Base-by-base conservation (phyloP, 1,140 invertebrate species). In the Schmidtea mediterranea region DNA sequence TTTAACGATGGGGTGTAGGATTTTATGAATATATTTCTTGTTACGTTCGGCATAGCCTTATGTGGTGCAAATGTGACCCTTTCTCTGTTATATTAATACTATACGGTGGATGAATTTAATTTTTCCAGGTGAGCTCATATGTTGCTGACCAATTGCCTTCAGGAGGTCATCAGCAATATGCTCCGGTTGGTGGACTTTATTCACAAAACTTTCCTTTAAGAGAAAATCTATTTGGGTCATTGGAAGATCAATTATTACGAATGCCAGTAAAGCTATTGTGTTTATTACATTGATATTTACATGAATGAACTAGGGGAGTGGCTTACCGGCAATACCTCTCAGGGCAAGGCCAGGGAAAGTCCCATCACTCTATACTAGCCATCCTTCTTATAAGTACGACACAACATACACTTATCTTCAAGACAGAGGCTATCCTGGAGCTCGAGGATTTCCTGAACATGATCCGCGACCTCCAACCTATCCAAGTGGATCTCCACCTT, bases 101-200 rank as follows among this genome's bases (percentile, higher is more conserved):
- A n/a, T n/a, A n/a, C n/a, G n/a, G n/a, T n/a, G n/a, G n/a, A n/a
- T 32, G 26, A 6, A 6, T 23, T 19, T 12, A 41, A 6, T 19
- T 41, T 49, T 50, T 50, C 16, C 53, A 63, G 62, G 60, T 64
- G 18, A 46, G 55, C 12, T 58, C 57, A 6, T 57, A 57, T 54
- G 57, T 62, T 21, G 55, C 55, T 6, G 56, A 61, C 24, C 54
- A 54, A 22, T 52, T 59, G 9, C 52, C 62, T n/a, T 59, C 62
- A 26, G 62, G 62, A n/a, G 62, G 61, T 49, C 62, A 63, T 47
- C 62, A 65, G 52, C 57, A 58, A 19, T 63, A 62, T 47, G 62
- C 59, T 18, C 54, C 62, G 16, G 49, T 65, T 2, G 62, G 62
- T 1, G 56, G 56, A 36, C 52, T 63, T 23, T 59, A 59, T 49